Evolutionary conservation across 2,888 invertebrate species (phyloP), one percentile per base, ranked within the genome.

Genomic region (Onchidella celtica): DNA sequence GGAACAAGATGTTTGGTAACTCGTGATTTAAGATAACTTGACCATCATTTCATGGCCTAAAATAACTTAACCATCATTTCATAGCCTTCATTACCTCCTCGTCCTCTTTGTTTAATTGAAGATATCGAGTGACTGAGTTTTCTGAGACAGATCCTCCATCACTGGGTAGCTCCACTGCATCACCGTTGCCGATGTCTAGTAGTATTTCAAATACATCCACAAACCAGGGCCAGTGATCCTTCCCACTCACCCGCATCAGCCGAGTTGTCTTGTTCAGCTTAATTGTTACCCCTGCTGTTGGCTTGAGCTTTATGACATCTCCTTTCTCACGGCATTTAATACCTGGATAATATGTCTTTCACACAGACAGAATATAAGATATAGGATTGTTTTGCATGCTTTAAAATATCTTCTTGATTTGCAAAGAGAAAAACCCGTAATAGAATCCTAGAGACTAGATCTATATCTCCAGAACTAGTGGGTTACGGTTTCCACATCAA

Each of bases 11-110:
- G n/a, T n/a, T n/a, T n/a, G n/a, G n/a, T n/a, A n/a, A n/a, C n/a
- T n/a, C n/a, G n/a, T n/a, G n/a, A n/a, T n/a, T n/a, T n/a, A n/a
- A n/a, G n/a, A n/a, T n/a, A n/a, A n/a, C n/a, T n/a, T n/a, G n/a
- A n/a, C n/a, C n/a, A n/a, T n/a, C n/a, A n/a, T n/a, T n/a, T n/a
- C n/a, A n/a, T n/a, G n/a, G n/a, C n/a, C n/a, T n/a, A n/a, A n/a
- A n/a, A n/a, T n/a, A n/a, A n/a, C n/a, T n/a, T n/a, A n/a, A n/a
- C n/a, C n/a, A n/a, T n/a, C n/a, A n/a, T n/a, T n/a, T n/a, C n/a
- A n/a, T n/a, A n/a, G n/a, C n/a, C n/a, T n/a, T n/a, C n/a, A n/a
- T 83, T 87, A 90, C 91, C 88, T 90, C 88, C 82, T 90, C 91
- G n/a, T 87, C 87, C 84, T 90, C 88, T 83, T 91, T 91, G 82